Evolutionary conservation across 1,140 invertebrate species (phyloP), one percentile per base, ranked within the genome.

Genomic region (Trichoplusia ni): DNA sequence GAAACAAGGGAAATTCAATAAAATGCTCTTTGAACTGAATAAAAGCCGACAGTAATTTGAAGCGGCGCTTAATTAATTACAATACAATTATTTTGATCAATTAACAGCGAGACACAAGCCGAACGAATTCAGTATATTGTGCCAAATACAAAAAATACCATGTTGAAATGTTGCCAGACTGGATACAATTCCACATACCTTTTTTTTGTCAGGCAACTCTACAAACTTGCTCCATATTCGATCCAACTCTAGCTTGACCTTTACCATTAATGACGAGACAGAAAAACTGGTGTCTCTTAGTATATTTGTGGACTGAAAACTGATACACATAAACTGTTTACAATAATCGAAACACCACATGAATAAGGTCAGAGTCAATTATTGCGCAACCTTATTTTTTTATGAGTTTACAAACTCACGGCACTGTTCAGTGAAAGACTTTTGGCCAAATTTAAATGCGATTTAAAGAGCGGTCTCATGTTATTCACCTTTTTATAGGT

Each of bases 141-240:
- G 13, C 21, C 33, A 21, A 40, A 58, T 18, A 62, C 37, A 40
- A 51, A 62, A 62, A 51, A 46, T 23, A 56, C 35, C 46, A 49
- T 18, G 51, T 58, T 29, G 53, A 65, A 59, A 59, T 64, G 62
- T 46, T 47, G 53, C 37, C 23, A 33, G 23, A 70, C 51, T 40
- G 62, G 49, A 14, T 62, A 31, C 38, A 40, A 35, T 60, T 60
- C 42, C 40, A 35, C 42, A 60, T 29, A 35, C n/a, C 21, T 46
- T n/a, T 47, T 67, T 67, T 58, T 63, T 63, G 31, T 19, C 13
- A 53, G 11, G 1, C 40, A 21, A 33, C 56, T n/a, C 14, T 27
- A 62, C 47, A 61, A 64, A 64, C 47, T 51, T 59, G 67, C 58
- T 67, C 64, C 64, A 67, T 67, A 42, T 67, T 49, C 56, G 18